These are phyloP conservation scores for Megathymus violae DNA, from an alignment of 1,140 invertebrate species.

Conservation along the genomic window DNA sequence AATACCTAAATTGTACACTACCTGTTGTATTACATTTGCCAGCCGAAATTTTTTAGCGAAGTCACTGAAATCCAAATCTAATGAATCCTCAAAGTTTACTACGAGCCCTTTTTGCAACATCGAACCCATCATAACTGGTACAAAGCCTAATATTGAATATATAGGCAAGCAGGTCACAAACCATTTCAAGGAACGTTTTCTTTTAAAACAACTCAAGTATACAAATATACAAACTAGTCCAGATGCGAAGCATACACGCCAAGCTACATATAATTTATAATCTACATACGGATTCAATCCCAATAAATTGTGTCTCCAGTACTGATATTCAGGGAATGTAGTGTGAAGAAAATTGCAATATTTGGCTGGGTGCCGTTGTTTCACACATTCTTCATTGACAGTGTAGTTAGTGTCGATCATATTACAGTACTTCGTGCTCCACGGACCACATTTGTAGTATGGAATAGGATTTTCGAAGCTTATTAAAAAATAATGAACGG, in stretches of 20 bases:
- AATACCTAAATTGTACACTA: conserved; percentile 51
- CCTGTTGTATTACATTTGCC: conserved; percentile 43
- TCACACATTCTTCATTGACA: conserved; percentile 62
- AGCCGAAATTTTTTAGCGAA: conserved; percentile 51
- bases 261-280: conserved; percentile 44
- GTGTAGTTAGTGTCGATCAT: conserved; percentile 61
- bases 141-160: conserved; percentile 50
- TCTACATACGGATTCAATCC: conserved; percentile 35
- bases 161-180: conserved; percentile 39
- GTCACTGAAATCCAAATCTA: conserved; percentile 53
- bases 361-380: conserved; percentile 23
- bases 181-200: conserved; percentile 51
- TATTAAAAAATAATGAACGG: conserved; percentile 71
- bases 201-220: conserved; percentile 60
- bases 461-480: conserved; percentile 68
- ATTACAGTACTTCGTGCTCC: conserved; percentile 58
- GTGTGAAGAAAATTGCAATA: conserved; percentile 55
- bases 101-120: conserved; percentile 70
- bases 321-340: conserved; percentile 71
- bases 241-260: conserved; percentile 64
- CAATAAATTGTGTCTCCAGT: conserved; percentile 56
- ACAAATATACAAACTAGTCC: conserved; percentile 46
- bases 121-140: conserved; percentile 61
- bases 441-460: conserved; percentile 61
- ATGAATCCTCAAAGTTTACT: conserved; percentile 49